These are phyloP conservation scores for Drosophila athabasca DNA, from an alignment of 1,140 invertebrate genomes.

Conservation along the genomic window DNA sequence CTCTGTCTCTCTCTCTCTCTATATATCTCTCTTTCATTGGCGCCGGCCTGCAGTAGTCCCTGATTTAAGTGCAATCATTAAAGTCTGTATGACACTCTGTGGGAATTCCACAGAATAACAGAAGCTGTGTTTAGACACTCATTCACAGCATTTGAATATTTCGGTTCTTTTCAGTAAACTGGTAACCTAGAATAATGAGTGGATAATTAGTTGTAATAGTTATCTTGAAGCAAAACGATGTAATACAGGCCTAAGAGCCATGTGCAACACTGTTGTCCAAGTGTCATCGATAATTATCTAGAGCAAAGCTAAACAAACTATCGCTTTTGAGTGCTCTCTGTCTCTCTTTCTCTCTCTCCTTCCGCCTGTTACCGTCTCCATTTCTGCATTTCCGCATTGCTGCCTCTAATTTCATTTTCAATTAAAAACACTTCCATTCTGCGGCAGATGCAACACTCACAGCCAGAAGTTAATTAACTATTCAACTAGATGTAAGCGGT, in stretches of 20 bases:
- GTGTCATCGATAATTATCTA: conserved; percentile 48
- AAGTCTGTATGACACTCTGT: too few relatives aligned
- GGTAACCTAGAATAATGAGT: too few relatives aligned
- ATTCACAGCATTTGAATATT: too few relatives aligned
- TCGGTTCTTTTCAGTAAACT: too few relatives aligned
- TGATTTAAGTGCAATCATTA: conserved; percentile 4
- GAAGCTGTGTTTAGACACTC: too few relatives aligned
- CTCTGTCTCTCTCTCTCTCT: background rate
- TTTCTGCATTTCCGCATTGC: conserved; percentile 64
- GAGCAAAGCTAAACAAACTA: conserved; percentile 4
- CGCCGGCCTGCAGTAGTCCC: conserved; percentile 16
- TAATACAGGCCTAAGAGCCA: background rate
- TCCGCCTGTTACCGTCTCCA: background rate
- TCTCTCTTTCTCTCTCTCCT: background rate
- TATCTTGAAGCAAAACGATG: too few relatives aligned
- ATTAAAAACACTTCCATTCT: conserved; percentile 57
- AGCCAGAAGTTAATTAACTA: conserved; percentile 73
- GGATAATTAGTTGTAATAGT: too few relatives aligned
- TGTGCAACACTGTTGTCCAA: conserved; percentile 18
- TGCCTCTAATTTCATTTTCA: conserved; percentile 67
- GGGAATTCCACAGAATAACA: too few relatives aligned
- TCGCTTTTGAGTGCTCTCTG: conserved; percentile 2
- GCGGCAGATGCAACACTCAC: conserved; percentile 45
- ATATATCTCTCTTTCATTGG: background rate
- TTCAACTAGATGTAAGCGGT: conserved; percentile 48